These are phyloP conservation scores for Cyprinodon tularosa DNA, from an alignment of 2,113 vertebrate genomes.

Conservation along the genomic window DNA sequence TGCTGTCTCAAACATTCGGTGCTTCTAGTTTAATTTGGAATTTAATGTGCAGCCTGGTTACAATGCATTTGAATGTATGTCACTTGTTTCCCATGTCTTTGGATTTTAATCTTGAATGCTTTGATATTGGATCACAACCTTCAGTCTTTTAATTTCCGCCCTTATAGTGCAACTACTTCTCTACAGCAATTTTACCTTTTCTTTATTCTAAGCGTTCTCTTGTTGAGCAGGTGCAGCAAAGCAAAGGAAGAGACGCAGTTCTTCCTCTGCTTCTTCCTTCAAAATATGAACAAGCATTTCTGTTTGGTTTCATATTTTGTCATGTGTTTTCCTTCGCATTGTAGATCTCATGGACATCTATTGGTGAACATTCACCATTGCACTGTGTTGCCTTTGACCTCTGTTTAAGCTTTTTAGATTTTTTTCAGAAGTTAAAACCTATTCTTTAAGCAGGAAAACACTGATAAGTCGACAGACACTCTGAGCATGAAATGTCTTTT, in stretches of 20 bases:
- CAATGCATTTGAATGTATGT: not conserved
- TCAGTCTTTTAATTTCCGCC: slow-evolving; percentile 36
- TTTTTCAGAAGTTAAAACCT: not conserved
- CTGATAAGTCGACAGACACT: slow-evolving; percentile 51
- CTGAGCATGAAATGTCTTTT: slow-evolving; percentile 68
- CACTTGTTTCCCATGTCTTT: not conserved
- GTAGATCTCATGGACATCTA: slow-evolving; percentile 1
- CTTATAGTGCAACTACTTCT: slow-evolving; percentile 11
- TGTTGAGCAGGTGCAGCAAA: slow-evolving; percentile 40
- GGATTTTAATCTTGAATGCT: slow-evolving; percentile 3
- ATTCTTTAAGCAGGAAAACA: slow-evolving; percentile 62
- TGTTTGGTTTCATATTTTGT: slow-evolving; percentile 75
- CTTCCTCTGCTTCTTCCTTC: slow-evolving; percentile 30
- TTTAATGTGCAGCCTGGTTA: not conserved
- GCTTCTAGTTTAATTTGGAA: not conserved
- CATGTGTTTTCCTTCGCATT: slow-evolving; percentile 73
- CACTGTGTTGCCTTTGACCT: not conserved
- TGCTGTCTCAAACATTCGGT: not conserved
- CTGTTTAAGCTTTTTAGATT: slow-evolving; percentile 5
- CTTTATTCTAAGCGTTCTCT: slow-evolving; percentile 26
- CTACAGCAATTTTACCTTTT: slow-evolving; percentile 42
- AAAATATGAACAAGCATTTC: slow-evolving; percentile 73
- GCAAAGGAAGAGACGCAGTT: slow-evolving; percentile 17
- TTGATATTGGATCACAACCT: slow-evolving; percentile 59
- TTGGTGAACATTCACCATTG: not conserved